phyloP scores from a whole-genome alignment of 2,113 vertebrate genomes.

The Synchiropus splendidus region DNA sequence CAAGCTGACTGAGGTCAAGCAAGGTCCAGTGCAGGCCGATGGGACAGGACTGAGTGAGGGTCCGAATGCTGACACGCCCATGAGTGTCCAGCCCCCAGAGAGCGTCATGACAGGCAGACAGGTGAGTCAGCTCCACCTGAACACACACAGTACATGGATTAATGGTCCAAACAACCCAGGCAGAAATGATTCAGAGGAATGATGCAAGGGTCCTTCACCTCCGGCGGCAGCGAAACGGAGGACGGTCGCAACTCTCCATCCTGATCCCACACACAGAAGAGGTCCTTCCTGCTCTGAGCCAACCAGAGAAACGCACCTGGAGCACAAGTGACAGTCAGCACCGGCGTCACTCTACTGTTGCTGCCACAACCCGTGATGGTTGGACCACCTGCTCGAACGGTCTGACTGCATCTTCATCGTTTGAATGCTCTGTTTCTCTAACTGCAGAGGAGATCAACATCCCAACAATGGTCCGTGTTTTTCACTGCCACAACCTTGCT shows the following conservation, averaged over 20 bases:
- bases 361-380: no score
- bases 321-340: no score
- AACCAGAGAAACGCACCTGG: conserved; percentile 89
- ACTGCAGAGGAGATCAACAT: no score
- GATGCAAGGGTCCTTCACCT: conserved; percentile 33
- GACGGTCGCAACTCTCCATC: conserved; percentile 80
- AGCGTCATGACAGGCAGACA: conserved; percentile 85
- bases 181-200: not conserved
- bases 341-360: no score
- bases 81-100: conserved; percentile 85
- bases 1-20: conserved; percentile 92
- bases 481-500: no score
- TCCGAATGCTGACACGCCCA: conserved; percentile 81
- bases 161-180: not conserved
- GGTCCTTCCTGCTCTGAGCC: conserved; percentile 88
- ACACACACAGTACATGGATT: not conserved
- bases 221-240: conserved; percentile 77
- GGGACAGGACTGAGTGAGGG: conserved; percentile 81
- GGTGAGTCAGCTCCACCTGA: conserved; percentile 74
- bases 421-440: no score
- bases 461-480: no score
- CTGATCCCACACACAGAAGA: conserved; percentile 84
- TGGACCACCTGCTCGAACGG: no score
- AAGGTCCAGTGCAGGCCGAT: conserved; percentile 84
- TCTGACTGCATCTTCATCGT: no score